Evolutionary conservation across 2,888 invertebrate genomes (phyloP).

Genomic region (Drosophila neoperkinsi): DNA sequence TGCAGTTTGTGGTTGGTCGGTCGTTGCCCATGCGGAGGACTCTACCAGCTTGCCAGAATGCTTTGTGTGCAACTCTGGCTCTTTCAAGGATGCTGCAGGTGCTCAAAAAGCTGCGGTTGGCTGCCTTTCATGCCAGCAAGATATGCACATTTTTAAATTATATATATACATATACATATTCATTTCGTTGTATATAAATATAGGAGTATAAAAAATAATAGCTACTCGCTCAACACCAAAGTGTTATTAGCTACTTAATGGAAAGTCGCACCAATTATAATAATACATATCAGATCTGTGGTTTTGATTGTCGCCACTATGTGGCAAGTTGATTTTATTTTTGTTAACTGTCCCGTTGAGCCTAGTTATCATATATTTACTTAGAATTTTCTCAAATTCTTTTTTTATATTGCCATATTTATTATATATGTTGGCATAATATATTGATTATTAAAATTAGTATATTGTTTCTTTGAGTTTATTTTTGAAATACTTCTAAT

Average conservation of each 20-base stretch:
- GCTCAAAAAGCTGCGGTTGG: conserved; percentile 51
- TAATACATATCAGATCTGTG: background rate
- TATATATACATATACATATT: conserved; percentile 35
- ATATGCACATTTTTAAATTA: conserved; percentile 73
- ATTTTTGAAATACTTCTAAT: background rate
- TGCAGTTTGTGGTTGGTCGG: conserved; percentile 35
- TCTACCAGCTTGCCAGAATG: conserved; percentile 24
- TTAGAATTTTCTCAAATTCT: no score
- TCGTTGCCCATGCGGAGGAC: conserved; percentile 16
- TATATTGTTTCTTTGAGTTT: no score
- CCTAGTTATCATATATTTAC: background rate
- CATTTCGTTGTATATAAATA: background rate
- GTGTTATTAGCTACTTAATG: conserved; percentile 50
- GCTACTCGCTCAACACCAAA: conserved; percentile 31
- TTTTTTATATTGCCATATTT: no score
- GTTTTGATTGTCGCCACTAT: background rate
- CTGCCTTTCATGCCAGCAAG: conserved; percentile 51
- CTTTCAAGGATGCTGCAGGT: conserved; percentile 72
- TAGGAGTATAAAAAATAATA: conserved; percentile 39
- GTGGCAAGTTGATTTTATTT: background rate
- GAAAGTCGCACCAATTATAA: conserved; percentile 13
- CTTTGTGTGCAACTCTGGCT: conserved; percentile 44
- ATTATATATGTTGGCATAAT: no score
- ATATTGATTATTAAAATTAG: no score
- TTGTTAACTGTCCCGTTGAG: background rate